These are phyloP conservation scores for Hydropotes inermis DNA, from an alignment of 2,113 vertebrate species.

Conservation along the genomic window DNA sequence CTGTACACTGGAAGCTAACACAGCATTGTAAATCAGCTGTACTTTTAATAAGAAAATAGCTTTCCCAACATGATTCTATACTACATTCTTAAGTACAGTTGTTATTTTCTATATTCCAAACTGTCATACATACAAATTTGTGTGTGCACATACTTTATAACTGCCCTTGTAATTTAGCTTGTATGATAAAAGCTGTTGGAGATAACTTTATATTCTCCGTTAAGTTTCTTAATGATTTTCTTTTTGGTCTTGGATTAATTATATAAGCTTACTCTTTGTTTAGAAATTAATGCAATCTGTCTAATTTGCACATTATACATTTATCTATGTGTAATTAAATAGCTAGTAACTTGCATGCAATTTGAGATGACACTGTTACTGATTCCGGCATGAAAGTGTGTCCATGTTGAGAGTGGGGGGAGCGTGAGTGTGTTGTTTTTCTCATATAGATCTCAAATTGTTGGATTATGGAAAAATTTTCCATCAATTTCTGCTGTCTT, in stretches of 20 bases:
- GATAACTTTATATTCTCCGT: neutral
- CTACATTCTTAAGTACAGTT: neutral
- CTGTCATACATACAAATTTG: neutral
- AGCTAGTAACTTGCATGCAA: neutral
- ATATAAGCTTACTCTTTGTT: neutral
- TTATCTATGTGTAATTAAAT: neutral
- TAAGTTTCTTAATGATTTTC: neutral
- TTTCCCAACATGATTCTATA: neutral
- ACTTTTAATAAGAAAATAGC: neutral
- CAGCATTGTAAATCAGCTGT: neutral
- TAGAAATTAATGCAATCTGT: neutral
- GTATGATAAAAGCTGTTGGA: neutral
- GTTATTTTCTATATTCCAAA: neutral
- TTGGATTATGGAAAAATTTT: neutral
- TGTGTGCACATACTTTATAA: neutral
- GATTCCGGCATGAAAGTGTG: neutral
- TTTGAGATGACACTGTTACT: neutral
- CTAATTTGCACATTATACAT: neutral
- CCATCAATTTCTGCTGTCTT: neutral
- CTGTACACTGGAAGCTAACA: neutral
- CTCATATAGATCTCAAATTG: neutral
- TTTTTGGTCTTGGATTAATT: neutral
- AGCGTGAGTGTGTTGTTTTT: neutral
- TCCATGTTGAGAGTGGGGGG: neutral
- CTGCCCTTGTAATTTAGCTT: neutral